phyloP scores from a whole-genome alignment of 1,140 invertebrate species.

The Ips nitidus region DNA sequence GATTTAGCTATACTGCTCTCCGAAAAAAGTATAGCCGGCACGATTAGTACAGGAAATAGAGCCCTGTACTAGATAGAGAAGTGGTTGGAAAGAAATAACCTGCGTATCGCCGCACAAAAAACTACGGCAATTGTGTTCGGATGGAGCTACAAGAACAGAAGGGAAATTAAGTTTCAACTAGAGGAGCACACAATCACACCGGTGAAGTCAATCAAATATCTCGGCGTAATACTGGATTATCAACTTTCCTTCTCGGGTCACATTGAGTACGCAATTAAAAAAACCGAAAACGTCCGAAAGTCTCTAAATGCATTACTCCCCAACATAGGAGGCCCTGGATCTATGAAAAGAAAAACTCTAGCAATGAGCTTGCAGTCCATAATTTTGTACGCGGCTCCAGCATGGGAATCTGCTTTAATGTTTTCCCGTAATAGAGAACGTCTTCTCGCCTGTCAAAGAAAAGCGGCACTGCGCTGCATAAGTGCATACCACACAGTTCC shows the following conservation, averaged over 20 bases:
- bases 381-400: background rate
- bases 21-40: background rate
- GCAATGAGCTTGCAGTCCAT: background rate
- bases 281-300: background rate
- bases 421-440: background rate
- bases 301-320: background rate
- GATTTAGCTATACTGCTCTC: background rate
- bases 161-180: background rate
- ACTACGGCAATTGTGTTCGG: background rate
- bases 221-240: background rate
- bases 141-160: background rate
- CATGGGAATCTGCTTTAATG: background rate
- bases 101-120: background rate
- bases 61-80: background rate
- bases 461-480: background rate
- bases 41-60: background rate
- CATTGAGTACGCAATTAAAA: background rate
- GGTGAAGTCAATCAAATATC: background rate
- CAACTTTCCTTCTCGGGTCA: background rate
- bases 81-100: background rate
- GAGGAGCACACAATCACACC: background rate
- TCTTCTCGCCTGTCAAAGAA: background rate
- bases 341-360: background rate
- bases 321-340: constrained; percentile 1
- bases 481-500: background rate